phyloP scores from a whole-genome alignment of 2,113 vertebrate genomes.

The Okapia johnstoni region DNA sequence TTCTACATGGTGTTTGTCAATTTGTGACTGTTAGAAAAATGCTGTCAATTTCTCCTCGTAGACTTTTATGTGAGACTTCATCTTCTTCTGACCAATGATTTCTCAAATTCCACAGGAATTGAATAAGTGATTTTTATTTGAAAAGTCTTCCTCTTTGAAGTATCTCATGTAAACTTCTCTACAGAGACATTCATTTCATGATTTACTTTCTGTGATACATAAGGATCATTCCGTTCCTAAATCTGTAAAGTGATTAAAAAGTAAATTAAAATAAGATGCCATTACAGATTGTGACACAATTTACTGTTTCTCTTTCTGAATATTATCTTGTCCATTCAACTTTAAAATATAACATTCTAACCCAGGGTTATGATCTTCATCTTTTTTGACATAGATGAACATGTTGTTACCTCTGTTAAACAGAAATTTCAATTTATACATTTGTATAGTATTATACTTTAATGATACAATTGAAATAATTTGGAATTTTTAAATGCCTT shows the following conservation, averaged over 20 bases:
- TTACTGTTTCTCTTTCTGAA: background rate
- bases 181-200: background rate
- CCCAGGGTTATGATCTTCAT: background rate
- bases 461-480: background rate
- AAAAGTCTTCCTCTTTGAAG: background rate
- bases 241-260: background rate
- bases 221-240: background rate
- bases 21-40: background rate
- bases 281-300: background rate
- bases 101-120: background rate
- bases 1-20: background rate
- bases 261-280: background rate
- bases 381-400: background rate
- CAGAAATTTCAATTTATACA: background rate
- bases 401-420: background rate
- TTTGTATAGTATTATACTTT: constrained; percentile 10
- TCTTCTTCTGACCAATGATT: background rate
- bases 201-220: background rate
- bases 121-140: background rate
- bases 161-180: background rate
- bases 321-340: background rate
- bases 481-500: constrained; percentile 3
- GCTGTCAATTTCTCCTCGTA: background rate
- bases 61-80: background rate
- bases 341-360: constrained; percentile 25